phyloP scores from a whole-genome alignment of 1,140 invertebrate species.

The Trichoplusia ni region DNA sequence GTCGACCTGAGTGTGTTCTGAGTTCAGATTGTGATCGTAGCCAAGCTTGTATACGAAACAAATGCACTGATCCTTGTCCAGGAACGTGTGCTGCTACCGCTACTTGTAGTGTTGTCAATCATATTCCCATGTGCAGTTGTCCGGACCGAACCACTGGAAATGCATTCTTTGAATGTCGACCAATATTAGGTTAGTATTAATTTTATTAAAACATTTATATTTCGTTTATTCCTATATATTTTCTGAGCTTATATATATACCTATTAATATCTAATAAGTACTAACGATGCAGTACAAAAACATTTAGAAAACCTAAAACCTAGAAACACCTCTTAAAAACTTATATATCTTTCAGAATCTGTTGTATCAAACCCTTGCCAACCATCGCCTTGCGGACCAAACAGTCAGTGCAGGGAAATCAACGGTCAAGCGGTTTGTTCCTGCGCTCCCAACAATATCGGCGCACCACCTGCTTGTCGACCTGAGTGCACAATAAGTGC shows the following conservation, averaged over 20 bases:
- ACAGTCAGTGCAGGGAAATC: conserved; percentile 83
- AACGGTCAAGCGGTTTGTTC: conserved; percentile 85
- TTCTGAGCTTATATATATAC: too few species aligned
- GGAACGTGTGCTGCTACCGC: conserved; percentile 88
- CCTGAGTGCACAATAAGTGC: conserved; percentile 84
- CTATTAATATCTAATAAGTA: too few species aligned
- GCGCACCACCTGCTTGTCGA: conserved; percentile 83
- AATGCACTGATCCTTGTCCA: conserved; percentile 88
- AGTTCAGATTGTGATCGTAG: conserved; percentile 87
- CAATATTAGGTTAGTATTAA: conserved; percentile 78
- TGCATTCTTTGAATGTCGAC: conserved; percentile 85
- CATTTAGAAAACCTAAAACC: too few species aligned
- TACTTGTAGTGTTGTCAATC: conserved; percentile 87
- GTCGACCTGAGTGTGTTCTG: conserved; percentile 86
- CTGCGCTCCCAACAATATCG: conserved; percentile 84
- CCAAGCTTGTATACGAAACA: conserved; percentile 87
- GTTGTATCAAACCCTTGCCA: conserved; percentile 80
- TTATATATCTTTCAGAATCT: conserved; percentile 55
- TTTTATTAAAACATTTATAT: too few species aligned
- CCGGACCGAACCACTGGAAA: conserved; percentile 86
- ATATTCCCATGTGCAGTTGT: conserved; percentile 89
- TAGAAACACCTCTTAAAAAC: too few species aligned
- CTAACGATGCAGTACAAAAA: too few species aligned
- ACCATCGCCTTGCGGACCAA: conserved; percentile 84
- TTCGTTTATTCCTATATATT: too few species aligned